Evolutionary conservation across 1,140 invertebrate species (phyloP).

Genomic region (Phymorhynchus buccinoides): DNA sequence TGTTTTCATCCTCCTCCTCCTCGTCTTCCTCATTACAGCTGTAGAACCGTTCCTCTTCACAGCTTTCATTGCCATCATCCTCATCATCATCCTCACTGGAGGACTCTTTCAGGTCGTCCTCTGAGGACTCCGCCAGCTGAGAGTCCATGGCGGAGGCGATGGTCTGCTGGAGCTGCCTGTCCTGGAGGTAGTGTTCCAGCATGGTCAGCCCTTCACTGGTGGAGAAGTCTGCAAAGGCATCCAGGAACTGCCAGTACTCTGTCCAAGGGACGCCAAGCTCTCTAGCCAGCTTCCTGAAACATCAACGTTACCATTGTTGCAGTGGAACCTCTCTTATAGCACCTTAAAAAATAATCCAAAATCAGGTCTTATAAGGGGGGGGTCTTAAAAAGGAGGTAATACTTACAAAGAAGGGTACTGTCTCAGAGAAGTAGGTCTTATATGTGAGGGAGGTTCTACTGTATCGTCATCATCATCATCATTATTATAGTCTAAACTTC

Average conservation of each 20-base stretch:
- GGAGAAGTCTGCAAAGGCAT: slow-evolving; percentile 84
- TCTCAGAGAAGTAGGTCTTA: too few species aligned
- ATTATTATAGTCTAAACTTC: too few species aligned
- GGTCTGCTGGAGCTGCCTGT: slow-evolving; percentile 56
- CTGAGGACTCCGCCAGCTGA: background rate
- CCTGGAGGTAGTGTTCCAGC: slow-evolving; percentile 83
- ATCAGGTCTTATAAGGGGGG: too few species aligned
- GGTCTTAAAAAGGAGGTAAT: too few species aligned
- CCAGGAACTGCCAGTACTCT: slow-evolving; percentile 92
- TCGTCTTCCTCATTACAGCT: slow-evolving; percentile 29
- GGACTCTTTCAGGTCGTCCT: background rate
- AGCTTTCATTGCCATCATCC: background rate
- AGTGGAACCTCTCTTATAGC: too few species aligned
- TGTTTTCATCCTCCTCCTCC: background rate
- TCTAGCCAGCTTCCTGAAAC: slow-evolving; percentile 83
- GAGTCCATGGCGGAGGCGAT: slow-evolving; percentile 38
- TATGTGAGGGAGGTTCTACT: too few species aligned
- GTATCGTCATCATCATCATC: too few species aligned
- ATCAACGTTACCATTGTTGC: too few species aligned
- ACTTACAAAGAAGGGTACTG: too few species aligned
- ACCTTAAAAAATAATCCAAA: too few species aligned
- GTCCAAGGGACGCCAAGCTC: slow-evolving; percentile 86
- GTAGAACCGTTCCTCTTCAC: slow-evolving; percentile 5
- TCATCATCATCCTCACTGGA: background rate
- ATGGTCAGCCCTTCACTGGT: slow-evolving; percentile 81